Percentiles rank a stretch among this genome's conserved stretches.
Evolutionary conservation across 1,140 invertebrate species (phyloP).

Genomic region (Leucophenga varia): DNA sequence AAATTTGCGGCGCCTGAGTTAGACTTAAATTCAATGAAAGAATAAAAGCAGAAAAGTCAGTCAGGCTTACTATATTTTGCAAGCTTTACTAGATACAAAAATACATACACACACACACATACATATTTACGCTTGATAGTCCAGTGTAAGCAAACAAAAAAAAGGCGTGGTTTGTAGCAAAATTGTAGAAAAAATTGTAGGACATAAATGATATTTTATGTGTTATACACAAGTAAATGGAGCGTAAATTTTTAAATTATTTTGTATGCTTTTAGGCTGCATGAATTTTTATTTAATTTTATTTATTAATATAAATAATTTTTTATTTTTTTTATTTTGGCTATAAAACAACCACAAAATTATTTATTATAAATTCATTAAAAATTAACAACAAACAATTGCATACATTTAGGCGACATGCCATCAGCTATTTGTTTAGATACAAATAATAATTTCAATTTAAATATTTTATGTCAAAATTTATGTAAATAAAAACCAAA

Average conservation of each 20-base stretch:
- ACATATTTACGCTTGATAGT: not conserved
- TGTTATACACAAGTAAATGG: slow-evolving; percentile 25
- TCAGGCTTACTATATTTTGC: no score
- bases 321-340: not conserved
- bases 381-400: not conserved
- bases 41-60: slow-evolving; percentile 1
- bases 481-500: no score
- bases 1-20: slow-evolving; percentile 38
- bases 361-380: no score
- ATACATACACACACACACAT: no score
- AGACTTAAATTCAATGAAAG: no score
- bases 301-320: not conserved
- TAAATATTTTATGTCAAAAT: no score
- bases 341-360: no score
- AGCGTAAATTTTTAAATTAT: slow-evolving; percentile 43
- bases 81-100: no score
- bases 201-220: slow-evolving; percentile 37
- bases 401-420: not conserved
- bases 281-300: slow-evolving; percentile 13
- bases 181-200: slow-evolving; percentile 34
- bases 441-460: no score
- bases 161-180: not conserved
- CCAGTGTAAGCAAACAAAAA: not conserved
- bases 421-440: not conserved
- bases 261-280: slow-evolving; percentile 29